Evolutionary conservation across 2,797 vertebrate genomes (phyloP).

Genomic region (Petrocephalus sullivani): DNA sequence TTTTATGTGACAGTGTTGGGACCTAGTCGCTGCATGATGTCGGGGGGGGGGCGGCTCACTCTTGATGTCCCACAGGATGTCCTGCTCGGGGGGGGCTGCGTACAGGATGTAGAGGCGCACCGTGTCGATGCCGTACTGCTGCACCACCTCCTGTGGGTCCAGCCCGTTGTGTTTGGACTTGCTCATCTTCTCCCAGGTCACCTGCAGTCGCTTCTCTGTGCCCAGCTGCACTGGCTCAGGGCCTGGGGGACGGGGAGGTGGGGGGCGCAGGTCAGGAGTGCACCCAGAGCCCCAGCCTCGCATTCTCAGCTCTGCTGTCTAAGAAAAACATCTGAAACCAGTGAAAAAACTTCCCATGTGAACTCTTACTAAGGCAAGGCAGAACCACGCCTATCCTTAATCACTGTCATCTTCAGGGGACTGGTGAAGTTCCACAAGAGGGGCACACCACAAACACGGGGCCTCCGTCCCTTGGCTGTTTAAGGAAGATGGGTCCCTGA

Average conservation of each 20-base stretch:
- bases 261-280: background rate
- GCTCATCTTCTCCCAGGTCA: slow-evolving; percentile 97
- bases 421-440: background rate
- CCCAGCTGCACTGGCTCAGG: slow-evolving; percentile 61
- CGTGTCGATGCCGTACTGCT: slow-evolving; percentile 83
- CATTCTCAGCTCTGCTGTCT: background rate
- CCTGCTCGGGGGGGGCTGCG: slow-evolving; percentile 87
- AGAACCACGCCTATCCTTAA: background rate
- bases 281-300: background rate
- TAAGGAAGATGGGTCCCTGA: background rate
- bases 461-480: background rate
- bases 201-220: slow-evolving; percentile 64
- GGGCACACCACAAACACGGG: background rate
- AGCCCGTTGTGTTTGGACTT: slow-evolving; percentile 94
- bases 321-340: background rate
- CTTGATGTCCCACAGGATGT: slow-evolving; percentile 88
- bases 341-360: background rate
- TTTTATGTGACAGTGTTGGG: background rate
- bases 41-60: slow-evolving; percentile 63
- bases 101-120: slow-evolving; percentile 85
- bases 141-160: slow-evolving; percentile 78
- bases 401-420: background rate
- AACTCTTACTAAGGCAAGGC: background rate
- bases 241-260: slow-evolving; percentile 47
- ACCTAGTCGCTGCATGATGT: background rate